Evolutionary conservation across 2,797 vertebrate species (phyloP), one percentile per base, ranked within the genome.

Genomic region (Neosilurus mollespiculum): DNA sequence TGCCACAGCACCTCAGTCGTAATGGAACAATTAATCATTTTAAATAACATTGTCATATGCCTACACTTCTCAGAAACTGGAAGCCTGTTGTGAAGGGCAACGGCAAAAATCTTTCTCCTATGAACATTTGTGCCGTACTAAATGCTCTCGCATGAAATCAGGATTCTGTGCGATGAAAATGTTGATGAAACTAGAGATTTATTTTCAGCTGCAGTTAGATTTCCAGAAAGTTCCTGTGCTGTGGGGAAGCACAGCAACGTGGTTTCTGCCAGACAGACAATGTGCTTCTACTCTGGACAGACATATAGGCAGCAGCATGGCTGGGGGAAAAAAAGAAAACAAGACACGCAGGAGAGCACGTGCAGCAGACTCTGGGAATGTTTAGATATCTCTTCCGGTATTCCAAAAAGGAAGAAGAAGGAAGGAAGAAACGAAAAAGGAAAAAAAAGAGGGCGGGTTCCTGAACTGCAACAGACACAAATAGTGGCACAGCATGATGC

Each of bases 341-440:
- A 83, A 89, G 89, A 91, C 93, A 93, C 94, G 94, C 94, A 94
- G 92, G 92, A 94, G 94, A 96, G 95, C 96, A 96, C 96, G 95
- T 95, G 93, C 95, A 94, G 94, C 93, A 92, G 94, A 92, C 95
- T 94, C 95, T 94, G 94, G 94, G 95, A 96, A 96, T 96, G 95
- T 95, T 95, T 96, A 95, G 93, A 93, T 96, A 92, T 95, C 90
- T 91, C 94, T 93, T 94, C 93, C 94, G 93, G 95, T 92, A 93
- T 92, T 95, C 93, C 90, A 92, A 94, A 92, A 91, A 94, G 94
- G 94, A 93, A 93, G 95, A 93, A 93, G 93, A 94, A 93, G 92
- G 92, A 93, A 90, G 86, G 92, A 90, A 92, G 93, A 93, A 93
- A 94, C 89, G 92, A 92, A 83, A 90, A 88, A 88, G 90, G 86